Evolutionary conservation across 2,797 vertebrate species (phyloP), one percentile per base, ranked within the genome.

Genomic region (Chaunax sp.): DNA sequence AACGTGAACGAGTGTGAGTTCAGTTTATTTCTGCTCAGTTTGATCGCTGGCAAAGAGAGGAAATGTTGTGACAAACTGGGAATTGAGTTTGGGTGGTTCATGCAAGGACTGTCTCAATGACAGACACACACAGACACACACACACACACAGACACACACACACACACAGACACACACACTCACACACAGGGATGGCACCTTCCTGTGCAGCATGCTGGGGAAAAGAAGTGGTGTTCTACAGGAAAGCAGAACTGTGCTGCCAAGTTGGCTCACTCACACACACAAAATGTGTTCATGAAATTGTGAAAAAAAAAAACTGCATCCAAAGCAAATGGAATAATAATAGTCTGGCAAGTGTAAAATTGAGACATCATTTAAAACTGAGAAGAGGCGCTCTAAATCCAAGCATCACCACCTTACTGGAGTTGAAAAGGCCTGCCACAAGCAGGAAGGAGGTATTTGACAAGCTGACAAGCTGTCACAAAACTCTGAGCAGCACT

Each of bases 341-440:
- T 82, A 69, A 82, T 70, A 58, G 35, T 61, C 58, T 73, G 80
- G 61, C 83, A 72, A 69, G 62, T 77, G 53, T 56, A 78, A 82
- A 79, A 84, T 81, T 70, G 59, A 81, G 62, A 84, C 81, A 74
- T 73, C 44, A 71, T 67, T 68, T 64, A 59, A 78, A 79, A 65
- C 20, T 57, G 67, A 60, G 59, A 57, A 64, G 18, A 51, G 43
- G 20, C 4, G 6, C 56, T 75, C 13, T 40, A 37, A 75, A 80
- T 60, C 37, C 19, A 56, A 46, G 8, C 45, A 64, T 22, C 67
- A 49, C 82, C 40, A 57, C 64, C 59, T 72, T 23, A 5, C 53
- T 58, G 40, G 38, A 57, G 43, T 45, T 68, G 22, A 71, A 77
- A 66, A 76, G 45, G 69, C 51, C 71, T 76, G 77, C 63, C 57